Base-by-base conservation (phyloP, 1,140 invertebrate genomes). In the Drosophila rufa region DNA sequence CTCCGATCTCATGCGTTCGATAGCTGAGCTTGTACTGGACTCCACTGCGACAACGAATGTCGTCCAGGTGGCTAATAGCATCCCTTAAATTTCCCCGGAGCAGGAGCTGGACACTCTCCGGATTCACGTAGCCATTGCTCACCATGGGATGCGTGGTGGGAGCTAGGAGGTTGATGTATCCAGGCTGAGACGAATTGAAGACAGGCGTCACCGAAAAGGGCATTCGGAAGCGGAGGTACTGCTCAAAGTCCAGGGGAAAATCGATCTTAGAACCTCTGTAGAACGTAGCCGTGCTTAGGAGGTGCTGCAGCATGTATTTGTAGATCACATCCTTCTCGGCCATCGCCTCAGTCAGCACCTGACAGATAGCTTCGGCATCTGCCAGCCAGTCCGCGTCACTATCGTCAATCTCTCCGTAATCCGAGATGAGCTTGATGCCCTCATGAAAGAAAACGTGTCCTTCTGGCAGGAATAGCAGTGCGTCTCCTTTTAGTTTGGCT, bases 251-350 rank as follows among this genome's bases (percentile, higher is more conserved):
- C 8, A 82, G 22, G 0, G 80, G 80, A 14, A 82, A 71, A 43
- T 82, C 80, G 4, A 79, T 82, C 15, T 82, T 82, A 25, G 80
- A 79, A 7, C 80, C 80, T 3, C 80, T 33, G 25, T 82, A 82
- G 25, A 82, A 82, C 9, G 80, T 82, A 5, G 80, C 80, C 1
- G 80, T 82, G 60, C 64, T 17, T 9, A 82, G 46, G 6, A 82
- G 51, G 11, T 82, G 36, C 22, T 75, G 30, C 43, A 82, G 45
- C 42, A 82, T 45, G 14, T 46, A 82, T 7, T 79, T 75, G 15
- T 82, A 82, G 14, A 82, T 67, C 56, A 51, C 51, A 70, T 82
- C 80, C 51, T 82, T 82, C 1, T 81, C 81, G 62, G 64, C 56
- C 80, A 82, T 82, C 2, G 50, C 62, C 2, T 82, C 80, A 8